These are phyloP conservation scores for Pammene aurita DNA, from an alignment of 2,888 invertebrate genomes.

Conservation along the genomic window DNA sequence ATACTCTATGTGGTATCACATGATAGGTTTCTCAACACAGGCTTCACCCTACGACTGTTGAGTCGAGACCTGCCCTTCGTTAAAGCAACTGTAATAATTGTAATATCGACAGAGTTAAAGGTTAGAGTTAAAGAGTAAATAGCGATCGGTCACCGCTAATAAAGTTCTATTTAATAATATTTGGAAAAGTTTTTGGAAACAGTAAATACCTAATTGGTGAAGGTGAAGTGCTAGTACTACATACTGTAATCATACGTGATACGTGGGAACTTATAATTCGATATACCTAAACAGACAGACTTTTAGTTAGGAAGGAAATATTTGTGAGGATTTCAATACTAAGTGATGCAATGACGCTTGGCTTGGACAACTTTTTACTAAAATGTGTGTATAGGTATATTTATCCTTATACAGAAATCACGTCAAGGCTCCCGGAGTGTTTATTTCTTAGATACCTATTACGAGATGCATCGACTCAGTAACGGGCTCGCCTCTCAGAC, in stretches of 20 bases:
- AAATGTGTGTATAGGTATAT: constrained; percentile 44
- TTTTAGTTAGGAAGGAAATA: background rate
- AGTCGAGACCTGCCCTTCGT: constrained; percentile 30
- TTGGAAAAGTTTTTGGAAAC: too few relatives aligned
- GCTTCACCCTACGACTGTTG: constrained; percentile 13
- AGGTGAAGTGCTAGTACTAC: too few relatives aligned
- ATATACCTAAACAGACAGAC: background rate
- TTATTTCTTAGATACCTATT: constrained; percentile 42
- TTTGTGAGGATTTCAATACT: background rate
- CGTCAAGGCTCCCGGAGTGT: constrained; percentile 58
- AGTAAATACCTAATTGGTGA: background rate
- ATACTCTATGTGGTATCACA: constrained; percentile 1
- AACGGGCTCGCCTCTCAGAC: constrained; percentile 53
- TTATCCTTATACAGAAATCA: constrained; percentile 63
- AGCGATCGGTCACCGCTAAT: background rate
- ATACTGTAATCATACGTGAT: too few relatives aligned
- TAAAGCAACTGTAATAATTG: constrained; percentile 17
- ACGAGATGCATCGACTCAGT: constrained; percentile 54
- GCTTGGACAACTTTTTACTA: constrained; percentile 7
- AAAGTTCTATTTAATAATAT: too few relatives aligned
- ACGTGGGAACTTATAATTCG: too few relatives aligned
- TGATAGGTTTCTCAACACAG: background rate
- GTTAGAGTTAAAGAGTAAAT: background rate
- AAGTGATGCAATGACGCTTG: background rate
- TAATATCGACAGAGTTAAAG: background rate